Base-by-base conservation (phyloP, 2,888 invertebrate genomes). In the Chymomyza fuscimana region DNA sequence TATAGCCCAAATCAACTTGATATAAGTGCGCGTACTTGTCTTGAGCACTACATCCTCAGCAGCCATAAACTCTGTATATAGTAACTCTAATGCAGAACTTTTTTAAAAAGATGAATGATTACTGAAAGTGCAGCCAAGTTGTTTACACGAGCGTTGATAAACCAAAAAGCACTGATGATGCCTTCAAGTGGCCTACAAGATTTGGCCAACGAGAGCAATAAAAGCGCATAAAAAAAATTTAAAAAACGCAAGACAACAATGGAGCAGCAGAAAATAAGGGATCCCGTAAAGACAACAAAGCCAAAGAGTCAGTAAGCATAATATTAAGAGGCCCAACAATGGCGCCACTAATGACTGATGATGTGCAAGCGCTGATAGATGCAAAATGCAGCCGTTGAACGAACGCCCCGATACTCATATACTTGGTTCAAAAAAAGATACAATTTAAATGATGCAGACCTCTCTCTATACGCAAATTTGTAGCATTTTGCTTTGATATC, bases 281-380 rank as follows among this genome's bases (percentile, higher is more conserved):
- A 51, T 70, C 74, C 22, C 66, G 67, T 59, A 70, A 72, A 66
- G 65, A 65, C 65, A 71, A 72, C 65, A 64, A 72, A 75, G 46
- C 50, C 4, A 12, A 29, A 22, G 52, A 54, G 19, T 22, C 60
- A 19, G 22, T 19, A 36, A 59, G 12, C 32, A 16, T 10, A 61
- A 63, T 50, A 63, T 64, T 32, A 64, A 61, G 25, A 32, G 40
- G 72, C 76, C 68, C 79, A 75, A 74, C 73, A 87, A 89, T 86
- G 86, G 86, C 86, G 86, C 86, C 86, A 89, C 86, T 89, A 86
- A 87, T 86, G 86, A 89, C 83, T 86, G 89, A 86, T 86, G 89
- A 86, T 89, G 88, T 83, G 86, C 76, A 80, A 77, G 81, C 86
- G 89, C 86, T 86, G 86, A 86, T 81, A 86, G 86, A 86, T 83